Conservation (phyloP, 2,797 vertebrate species). For the Parotocinclus haroldoi region DNA sequence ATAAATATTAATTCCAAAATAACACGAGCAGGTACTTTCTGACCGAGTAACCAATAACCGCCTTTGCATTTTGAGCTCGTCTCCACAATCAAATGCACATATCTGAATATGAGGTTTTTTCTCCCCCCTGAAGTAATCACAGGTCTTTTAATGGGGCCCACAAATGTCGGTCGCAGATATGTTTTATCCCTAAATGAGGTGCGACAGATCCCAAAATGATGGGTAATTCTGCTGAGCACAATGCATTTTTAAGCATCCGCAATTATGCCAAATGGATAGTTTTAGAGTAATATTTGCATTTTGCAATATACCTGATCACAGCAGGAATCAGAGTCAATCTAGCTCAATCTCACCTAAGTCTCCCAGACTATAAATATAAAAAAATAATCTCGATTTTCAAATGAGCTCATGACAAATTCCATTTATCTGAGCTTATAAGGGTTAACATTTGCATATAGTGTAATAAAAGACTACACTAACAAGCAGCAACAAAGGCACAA, state of each 20-base stretch:
- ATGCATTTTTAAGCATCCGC: slow-evolving; percentile 78
- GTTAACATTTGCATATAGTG: slow-evolving; percentile 58
- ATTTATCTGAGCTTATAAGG: slow-evolving; percentile 57
- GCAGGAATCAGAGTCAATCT: slow-evolving; percentile 74
- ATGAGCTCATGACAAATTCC: slow-evolving; percentile 45
- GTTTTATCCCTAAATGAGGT: slow-evolving; percentile 78
- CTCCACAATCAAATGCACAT: slow-evolving; percentile 75
- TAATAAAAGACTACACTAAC: slow-evolving; percentile 59
- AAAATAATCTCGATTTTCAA: slow-evolving; percentile 50
- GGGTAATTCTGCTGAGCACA: slow-evolving; percentile 56
- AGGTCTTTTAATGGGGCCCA: slow-evolving; percentile 75
- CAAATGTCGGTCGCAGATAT: slow-evolving; percentile 74
- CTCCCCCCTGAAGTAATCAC: slow-evolving; percentile 74
- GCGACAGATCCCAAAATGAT: slow-evolving; percentile 72
- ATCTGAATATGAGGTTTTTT: slow-evolving; percentile 65
- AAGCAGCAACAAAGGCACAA: slow-evolving; percentile 1
- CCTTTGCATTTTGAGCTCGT: slow-evolving; percentile 38
- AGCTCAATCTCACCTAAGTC: slow-evolving; percentile 62
- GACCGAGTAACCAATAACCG: slow-evolving; percentile 62
- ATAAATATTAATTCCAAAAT: slow-evolving; percentile 45
- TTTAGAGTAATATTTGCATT: slow-evolving; percentile 76
- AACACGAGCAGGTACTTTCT: slow-evolving; percentile 45
- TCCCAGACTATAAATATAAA: slow-evolving; percentile 61
- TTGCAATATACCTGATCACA: slow-evolving; percentile 70
- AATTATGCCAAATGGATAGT: slow-evolving; percentile 75